Percentiles rank a stretch among this genome's conserved stretches.
These are phyloP conservation scores for Teleogryllus oceanicus DNA, from an alignment of 2,888 invertebrate species.

Conservation along the genomic window DNA sequence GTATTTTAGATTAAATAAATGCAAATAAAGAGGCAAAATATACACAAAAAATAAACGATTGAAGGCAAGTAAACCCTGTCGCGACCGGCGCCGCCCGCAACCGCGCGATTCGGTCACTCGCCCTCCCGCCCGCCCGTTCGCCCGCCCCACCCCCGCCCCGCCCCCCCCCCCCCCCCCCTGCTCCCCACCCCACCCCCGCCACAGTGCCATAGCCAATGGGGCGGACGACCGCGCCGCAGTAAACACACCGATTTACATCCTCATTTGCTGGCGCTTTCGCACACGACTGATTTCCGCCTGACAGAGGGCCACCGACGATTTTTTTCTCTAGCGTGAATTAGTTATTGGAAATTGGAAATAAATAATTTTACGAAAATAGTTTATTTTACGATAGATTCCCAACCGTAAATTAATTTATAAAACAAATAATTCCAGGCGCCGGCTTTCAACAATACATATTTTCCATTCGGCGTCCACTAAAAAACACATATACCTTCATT, in stretches of 20 bases:
- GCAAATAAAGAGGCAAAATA: conserved; percentile 9
- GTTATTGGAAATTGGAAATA: conserved; percentile 18
- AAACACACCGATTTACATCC: conserved; percentile 18
- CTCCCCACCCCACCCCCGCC: background rate
- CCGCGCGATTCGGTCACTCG: no score
- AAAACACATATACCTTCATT: conserved; percentile 9
- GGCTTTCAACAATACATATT: conserved; percentile 10
- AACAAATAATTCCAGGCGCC: background rate
- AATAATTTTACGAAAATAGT: conserved; percentile 18
- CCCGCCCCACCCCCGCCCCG: no score
- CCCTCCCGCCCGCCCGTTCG: no score
- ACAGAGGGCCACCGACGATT: background rate
- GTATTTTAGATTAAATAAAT: conserved; percentile 9
- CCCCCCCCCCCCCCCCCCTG: background rate
- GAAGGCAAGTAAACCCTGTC: background rate
- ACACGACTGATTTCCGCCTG: background rate
- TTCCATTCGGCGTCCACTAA: conserved; percentile 18
- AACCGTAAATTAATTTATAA: conserved; percentile 11
- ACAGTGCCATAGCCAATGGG: background rate
- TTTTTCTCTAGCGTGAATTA: conserved; percentile 3
- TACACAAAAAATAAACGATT: conserved; percentile 18
- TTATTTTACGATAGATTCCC: conserved; percentile 18
- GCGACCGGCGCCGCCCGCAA: no score
- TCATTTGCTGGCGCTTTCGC: background rate
- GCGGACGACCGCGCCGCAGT: conserved; percentile 9